Conservation (phyloP, 2,113 vertebrate genomes). For the Chinchilla lanigera region DNA sequence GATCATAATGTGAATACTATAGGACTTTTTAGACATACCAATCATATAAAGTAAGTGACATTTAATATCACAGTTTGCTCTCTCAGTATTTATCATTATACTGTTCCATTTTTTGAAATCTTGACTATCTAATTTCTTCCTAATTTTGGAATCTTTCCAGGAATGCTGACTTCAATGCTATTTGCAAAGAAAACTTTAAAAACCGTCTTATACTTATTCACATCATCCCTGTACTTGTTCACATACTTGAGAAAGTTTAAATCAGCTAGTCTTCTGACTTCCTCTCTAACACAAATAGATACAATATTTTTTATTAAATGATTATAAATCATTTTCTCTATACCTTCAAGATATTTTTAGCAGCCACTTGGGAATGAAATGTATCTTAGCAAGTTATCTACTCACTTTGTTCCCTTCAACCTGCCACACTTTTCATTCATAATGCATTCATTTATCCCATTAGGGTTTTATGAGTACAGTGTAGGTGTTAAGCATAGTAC, state of each 20-base stretch:
- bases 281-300: background rate
- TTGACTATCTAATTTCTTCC: background rate
- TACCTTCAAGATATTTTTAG: background rate
- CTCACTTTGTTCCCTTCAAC: background rate
- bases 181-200: constrained; percentile 7
- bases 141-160: background rate
- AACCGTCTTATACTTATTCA: background rate
- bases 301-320: constrained; percentile 35
- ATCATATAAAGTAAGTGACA: background rate
- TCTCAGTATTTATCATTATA: background rate
- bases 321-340: constrained; percentile 35
- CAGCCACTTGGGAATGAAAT: background rate
- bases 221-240: background rate
- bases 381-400: background rate
- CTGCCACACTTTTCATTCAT: background rate
- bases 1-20: background rate
- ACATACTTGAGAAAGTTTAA: background rate
- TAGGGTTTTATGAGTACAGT: background rate
- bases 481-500: background rate
- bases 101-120: background rate
- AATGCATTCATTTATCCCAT: background rate
- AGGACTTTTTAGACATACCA: background rate
- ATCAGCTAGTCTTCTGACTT: constrained; percentile 30
- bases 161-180: background rate
- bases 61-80: background rate